Base-by-base conservation (phyloP, 2,888 invertebrate species). In the Sesamia inferens region DNA sequence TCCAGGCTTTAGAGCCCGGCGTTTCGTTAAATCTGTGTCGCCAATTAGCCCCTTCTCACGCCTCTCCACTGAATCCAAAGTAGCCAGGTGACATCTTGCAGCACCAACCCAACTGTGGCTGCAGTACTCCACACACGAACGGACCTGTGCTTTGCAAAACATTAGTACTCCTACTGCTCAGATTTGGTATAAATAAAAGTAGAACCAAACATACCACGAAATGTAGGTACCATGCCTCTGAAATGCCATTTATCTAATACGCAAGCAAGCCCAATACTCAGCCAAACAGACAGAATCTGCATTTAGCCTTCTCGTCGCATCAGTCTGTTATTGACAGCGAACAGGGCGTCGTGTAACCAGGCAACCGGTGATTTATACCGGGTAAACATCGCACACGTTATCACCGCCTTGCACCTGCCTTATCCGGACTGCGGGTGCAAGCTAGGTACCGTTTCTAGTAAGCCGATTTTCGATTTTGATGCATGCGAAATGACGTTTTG, bases 341-440 rank as follows among this genome's bases (percentile, higher is more conserved):
- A 92, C 92, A 90, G 86, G 84, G 76, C 83, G 88, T 88, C 64
- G 76, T 47, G 67, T 61, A 70, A 39, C 66, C 63, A 62, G 78
- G 78, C 68, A 75, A 68, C 82, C 67, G 59, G 81, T 87, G 88
- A 88, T 88, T 91, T 92, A 93, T 92, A 90, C 91, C 90, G 88
- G 85, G 91, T 90, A 94, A 94, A 94, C 92, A 94, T 89, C 85
- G 90, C 83, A 85, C 86, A 86, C 88, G 92, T 92, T 94, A 94
- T 94, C 94, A 88, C 74, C 89, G 87, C 88, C 91, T 92, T 90
- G 92, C 94, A 94, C 94, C 94, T 94, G 94, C 91, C 92, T 93
- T 91, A 92, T 90, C 90, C 91, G 86, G 76, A 81, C 62, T 72
- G 81, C 78, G 67, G 83, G 85, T 84, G 79, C 74, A 81, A 81